These are phyloP conservation scores for Gallirallus australis DNA, from an alignment of 2,797 vertebrate genomes.

Conservation along the genomic window DNA sequence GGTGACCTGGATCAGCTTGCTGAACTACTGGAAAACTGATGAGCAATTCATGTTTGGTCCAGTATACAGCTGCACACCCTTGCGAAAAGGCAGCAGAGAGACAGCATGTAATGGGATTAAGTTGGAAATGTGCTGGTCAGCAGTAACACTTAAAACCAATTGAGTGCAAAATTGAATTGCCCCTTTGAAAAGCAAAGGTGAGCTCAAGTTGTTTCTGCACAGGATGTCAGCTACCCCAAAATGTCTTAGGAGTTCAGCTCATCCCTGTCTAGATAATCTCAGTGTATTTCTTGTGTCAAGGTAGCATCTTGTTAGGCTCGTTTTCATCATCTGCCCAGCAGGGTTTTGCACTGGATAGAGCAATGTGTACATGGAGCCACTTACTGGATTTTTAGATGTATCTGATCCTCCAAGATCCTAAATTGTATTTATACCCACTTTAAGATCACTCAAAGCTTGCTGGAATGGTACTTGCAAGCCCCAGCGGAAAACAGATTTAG, in stretches of 20 bases:
- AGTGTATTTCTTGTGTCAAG: not conserved
- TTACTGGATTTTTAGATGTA: not conserved
- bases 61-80: not conserved
- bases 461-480: not conserved
- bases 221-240: not conserved
- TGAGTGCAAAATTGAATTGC: rapidly evolving
- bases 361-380: not conserved
- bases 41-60: not conserved
- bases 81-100: not conserved
- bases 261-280: not conserved
- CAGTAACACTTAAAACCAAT: not conserved
- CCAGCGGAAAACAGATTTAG: not conserved
- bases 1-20: not conserved
- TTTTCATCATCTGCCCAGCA: not conserved
- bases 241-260: not conserved
- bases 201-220: not conserved
- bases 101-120: not conserved
- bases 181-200: not conserved
- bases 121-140: not conserved
- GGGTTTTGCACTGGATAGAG: not conserved
- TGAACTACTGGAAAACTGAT: not conserved
- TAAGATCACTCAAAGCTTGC: not conserved
- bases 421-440: not conserved
- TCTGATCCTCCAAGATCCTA: not conserved
- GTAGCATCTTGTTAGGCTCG: not conserved